A percentile compares a stretch with the other conserved stretches of the same genome.
Evolutionary conservation across 2,113 vertebrate genomes (phyloP).

Genomic region (Dasypus novemcinctus): DNA sequence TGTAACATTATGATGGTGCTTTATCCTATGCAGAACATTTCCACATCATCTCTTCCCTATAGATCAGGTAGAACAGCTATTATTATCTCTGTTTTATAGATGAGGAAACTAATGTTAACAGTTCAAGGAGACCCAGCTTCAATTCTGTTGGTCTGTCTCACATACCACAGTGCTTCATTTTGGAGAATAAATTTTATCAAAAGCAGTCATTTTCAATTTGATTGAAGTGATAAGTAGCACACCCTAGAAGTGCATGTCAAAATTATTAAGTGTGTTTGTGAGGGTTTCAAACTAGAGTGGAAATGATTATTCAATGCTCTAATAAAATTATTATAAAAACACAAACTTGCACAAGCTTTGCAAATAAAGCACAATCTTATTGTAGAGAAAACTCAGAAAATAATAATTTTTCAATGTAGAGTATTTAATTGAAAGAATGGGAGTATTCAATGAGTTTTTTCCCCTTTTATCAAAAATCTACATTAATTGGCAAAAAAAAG

Average conservation of each 20-base stretch:
- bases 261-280: not conserved
- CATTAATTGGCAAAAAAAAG: not conserved
- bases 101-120: not conserved
- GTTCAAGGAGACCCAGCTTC: not conserved
- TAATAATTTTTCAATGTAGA: not conserved
- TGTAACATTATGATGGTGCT: not conserved
- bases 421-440: not conserved
- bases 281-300: not conserved
- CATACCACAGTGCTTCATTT: not conserved
- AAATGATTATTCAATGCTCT: not conserved
- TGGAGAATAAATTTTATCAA: not conserved
- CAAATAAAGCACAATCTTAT: not conserved
- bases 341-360: not conserved
- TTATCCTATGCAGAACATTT: not conserved
- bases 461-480: slow-evolving; percentile 26
- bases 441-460: not conserved
- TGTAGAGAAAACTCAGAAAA: not conserved
- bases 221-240: not conserved
- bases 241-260: not conserved
- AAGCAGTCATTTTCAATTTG: slow-evolving; percentile 9
- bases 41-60: not conserved
- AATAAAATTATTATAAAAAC: slow-evolving; percentile 31
- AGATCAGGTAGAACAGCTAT: not conserved
- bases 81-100: not conserved
- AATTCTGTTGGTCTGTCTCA: not conserved